Conservation (phyloP, 2,113 vertebrate genomes). For the Tragelaphus imberbis region DNA sequence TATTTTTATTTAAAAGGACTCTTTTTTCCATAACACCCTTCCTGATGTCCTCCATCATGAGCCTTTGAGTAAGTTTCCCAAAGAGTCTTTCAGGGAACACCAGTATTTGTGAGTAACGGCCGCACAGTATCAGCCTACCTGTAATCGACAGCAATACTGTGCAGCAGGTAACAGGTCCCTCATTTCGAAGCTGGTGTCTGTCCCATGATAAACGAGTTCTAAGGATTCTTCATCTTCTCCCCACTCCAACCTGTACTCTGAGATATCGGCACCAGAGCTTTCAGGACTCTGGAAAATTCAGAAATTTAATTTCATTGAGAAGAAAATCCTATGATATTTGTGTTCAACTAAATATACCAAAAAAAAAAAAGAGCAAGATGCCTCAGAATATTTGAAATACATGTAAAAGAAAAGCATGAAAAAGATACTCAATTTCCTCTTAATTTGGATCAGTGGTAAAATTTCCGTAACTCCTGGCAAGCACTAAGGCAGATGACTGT, state of each 20-base stretch:
- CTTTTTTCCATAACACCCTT: background rate
- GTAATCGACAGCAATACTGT: constrained; percentile 91
- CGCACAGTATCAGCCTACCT: constrained; percentile 73
- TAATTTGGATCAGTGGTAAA: background rate
- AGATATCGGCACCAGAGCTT: constrained; percentile 93
- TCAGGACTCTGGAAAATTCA: constrained; percentile 88
- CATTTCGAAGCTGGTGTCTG: constrained; percentile 89
- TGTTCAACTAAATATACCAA: background rate
- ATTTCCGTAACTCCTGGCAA: background rate
- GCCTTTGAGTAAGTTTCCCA: background rate
- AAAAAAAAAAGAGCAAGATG: background rate
- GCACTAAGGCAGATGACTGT: background rate
- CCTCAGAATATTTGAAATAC: background rate
- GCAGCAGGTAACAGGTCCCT: constrained; percentile 87
- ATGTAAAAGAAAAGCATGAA: background rate
- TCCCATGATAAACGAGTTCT: constrained; percentile 89
- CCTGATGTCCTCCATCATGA: background rate
- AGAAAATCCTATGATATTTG: background rate
- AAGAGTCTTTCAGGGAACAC: background rate
- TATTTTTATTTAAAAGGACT: background rate
- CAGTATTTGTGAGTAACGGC: background rate
- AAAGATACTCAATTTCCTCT: background rate
- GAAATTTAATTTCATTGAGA: constrained; percentile 12
- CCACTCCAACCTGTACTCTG: constrained; percentile 96
- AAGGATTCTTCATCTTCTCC: constrained; percentile 90